Conservation (phyloP, 2,113 vertebrate species). For the Silurus asotus region DNA sequence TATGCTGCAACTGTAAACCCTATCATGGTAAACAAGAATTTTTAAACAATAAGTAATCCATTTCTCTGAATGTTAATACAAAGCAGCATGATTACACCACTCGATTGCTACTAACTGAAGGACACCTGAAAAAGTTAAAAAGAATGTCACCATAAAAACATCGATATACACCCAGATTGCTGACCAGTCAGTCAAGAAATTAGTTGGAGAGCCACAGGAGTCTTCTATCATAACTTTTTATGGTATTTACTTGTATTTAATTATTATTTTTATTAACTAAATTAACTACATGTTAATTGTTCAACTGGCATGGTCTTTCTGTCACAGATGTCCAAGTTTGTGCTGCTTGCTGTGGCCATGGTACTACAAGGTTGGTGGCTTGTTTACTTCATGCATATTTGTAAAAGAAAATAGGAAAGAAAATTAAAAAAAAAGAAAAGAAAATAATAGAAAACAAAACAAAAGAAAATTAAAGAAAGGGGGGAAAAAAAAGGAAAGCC, state of each 20-base stretch:
- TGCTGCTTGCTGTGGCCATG: slow-evolving; percentile 56
- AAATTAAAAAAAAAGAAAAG: too few species aligned
- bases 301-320: background rate
- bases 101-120: background rate
- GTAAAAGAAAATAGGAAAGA: too few species aligned
- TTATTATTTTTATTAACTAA: background rate
- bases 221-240: slow-evolving; percentile 2
- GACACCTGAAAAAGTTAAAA: background rate
- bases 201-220: background rate
- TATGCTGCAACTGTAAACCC: background rate
- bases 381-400: background rate
- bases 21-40: slow-evolving; percentile 28
- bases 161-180: background rate
- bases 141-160: slow-evolving; percentile 24
- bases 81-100: slow-evolving; percentile 24
- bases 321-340: slow-evolving; percentile 52
- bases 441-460: too few species aligned
- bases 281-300: background rate
- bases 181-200: background rate
- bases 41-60: slow-evolving; percentile 40
- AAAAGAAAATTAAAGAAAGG: too few species aligned
- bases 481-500: too few species aligned
- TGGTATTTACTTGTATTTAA: slow-evolving; percentile 20
- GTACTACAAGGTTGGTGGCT: slow-evolving; percentile 62
- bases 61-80: slow-evolving; percentile 42